Evolutionary conservation across 2,888 invertebrate genomes (phyloP).

Genomic region (Dicycla oo): DNA sequence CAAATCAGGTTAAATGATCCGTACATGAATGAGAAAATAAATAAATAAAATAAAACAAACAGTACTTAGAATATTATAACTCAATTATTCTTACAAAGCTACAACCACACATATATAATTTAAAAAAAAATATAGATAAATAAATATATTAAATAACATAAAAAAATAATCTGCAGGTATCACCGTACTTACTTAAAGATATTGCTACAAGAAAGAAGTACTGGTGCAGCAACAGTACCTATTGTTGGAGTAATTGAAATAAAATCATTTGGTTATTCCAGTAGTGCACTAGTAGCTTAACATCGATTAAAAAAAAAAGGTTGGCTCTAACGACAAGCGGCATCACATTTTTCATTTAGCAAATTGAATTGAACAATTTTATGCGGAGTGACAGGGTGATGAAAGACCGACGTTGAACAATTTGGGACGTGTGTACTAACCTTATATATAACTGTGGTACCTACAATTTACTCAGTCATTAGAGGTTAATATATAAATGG

Average conservation of each 20-base stretch:
- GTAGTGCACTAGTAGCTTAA: background rate
- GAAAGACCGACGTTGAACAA: slow-evolving; percentile 1
- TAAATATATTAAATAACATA: too few relatives aligned
- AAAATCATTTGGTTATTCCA: background rate
- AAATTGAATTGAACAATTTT: slow-evolving; percentile 41
- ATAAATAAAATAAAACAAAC: too few relatives aligned
- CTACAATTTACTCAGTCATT: background rate
- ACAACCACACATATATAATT: too few relatives aligned
- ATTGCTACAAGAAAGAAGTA: background rate
- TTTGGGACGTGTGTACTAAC: background rate
- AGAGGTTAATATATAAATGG: background rate
- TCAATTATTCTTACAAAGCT: too few relatives aligned
- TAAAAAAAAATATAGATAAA: too few relatives aligned
- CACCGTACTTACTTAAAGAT: too few relatives aligned
- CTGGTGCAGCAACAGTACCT: background rate
- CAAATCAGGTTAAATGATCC: too few relatives aligned
- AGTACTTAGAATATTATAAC: too few relatives aligned
- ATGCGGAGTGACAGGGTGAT: slow-evolving; percentile 3
- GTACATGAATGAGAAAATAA: too few relatives aligned
- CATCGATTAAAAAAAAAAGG: background rate
- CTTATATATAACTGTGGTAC: background rate
- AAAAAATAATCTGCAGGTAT: too few relatives aligned
- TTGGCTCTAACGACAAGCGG: background rate
- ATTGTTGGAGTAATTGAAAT: background rate
- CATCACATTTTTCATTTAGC: slow-evolving; percentile 29